A percentile compares a stretch with the other conserved stretches of the same genome.
Conservation (phyloP, 1,140 invertebrate genomes). For the Eumeta japonica region DNA sequence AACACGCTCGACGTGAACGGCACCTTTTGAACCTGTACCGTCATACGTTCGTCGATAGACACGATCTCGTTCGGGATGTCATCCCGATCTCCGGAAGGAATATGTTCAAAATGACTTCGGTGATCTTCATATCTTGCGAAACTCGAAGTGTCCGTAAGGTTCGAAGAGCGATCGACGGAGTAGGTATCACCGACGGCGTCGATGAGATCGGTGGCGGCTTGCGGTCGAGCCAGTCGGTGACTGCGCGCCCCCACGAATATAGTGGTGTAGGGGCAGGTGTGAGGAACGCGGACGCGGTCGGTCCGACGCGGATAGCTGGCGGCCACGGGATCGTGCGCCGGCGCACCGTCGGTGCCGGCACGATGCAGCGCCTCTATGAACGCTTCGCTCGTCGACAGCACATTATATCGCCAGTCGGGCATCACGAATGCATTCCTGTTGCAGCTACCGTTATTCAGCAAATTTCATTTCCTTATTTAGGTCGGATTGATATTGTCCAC, state of each 20-base stretch:
- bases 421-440: too few relatives aligned
- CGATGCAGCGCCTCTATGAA: slow-evolving; percentile 26
- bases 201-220: slow-evolving; percentile 22
- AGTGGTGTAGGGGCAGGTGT: slow-evolving; percentile 49
- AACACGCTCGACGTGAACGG: slow-evolving; percentile 48
- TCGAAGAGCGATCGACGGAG: slow-evolving; percentile 53
- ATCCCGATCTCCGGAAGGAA: slow-evolving; percentile 26
- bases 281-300: slow-evolving; percentile 34
- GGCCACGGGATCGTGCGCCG: slow-evolving; percentile 34
- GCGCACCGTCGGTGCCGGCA: slow-evolving; percentile 16
- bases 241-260: slow-evolving; percentile 40
- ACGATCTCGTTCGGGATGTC: slow-evolving; percentile 16
- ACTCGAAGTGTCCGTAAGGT: slow-evolving; percentile 54
- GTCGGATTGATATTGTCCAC: too few relatives aligned
- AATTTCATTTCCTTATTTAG: too few relatives aligned
- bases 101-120: slow-evolving; percentile 31
- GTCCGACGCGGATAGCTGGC: slow-evolving; percentile 46
- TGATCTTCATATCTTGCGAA: slow-evolving; percentile 55
- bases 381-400: slow-evolving; percentile 54
- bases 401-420: slow-evolving; percentile 58
- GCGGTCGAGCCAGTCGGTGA: slow-evolving; percentile 26
- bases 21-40: slow-evolving; percentile 47
- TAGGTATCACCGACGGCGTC: slow-evolving; percentile 44
- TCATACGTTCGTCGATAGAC: slow-evolving; percentile 21
- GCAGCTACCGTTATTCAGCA: too few relatives aligned